Evolutionary conservation across 2,113 vertebrate genomes (phyloP).

Genomic region (Pantherophis guttatus): DNA sequence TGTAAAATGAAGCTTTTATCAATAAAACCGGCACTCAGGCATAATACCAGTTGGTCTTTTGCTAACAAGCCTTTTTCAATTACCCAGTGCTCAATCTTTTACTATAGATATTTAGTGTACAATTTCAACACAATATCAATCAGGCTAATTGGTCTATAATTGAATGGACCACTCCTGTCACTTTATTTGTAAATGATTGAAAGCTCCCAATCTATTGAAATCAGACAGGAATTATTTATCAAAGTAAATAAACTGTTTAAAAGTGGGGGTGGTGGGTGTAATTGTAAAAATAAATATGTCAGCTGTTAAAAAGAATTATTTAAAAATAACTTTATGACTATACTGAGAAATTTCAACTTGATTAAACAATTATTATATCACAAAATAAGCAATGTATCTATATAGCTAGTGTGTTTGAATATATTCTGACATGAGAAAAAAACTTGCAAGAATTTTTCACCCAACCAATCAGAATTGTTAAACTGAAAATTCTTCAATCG

Average conservation of each 20-base stretch:
- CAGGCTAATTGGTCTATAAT: not conserved
- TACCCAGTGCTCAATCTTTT: not conserved
- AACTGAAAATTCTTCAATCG: not conserved
- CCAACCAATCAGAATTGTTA: not conserved
- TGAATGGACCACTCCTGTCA: not conserved
- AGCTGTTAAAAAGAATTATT: not conserved
- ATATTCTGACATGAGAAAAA: not conserved
- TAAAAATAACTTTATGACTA: not conserved
- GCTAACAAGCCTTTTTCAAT: too few relatives aligned
- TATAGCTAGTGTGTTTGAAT: not conserved
- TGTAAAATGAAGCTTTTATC: too few relatives aligned
- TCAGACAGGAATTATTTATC: not conserved
- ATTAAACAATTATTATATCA: not conserved
- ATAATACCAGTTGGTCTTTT: too few relatives aligned
- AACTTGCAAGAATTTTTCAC: not conserved
- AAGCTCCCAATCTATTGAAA: not conserved
- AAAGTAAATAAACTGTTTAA: not conserved
- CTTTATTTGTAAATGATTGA: not conserved
- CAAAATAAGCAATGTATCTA: not conserved
- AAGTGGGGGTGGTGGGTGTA: not conserved
- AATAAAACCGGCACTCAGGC: too few relatives aligned
- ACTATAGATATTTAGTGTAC: not conserved
- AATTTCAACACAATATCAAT: not conserved
- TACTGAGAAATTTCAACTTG: not conserved
- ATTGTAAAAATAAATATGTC: constrained; percentile 15